phyloP scores from a whole-genome alignment of 2,113 vertebrate genomes.

The Catharus minimus region DNA sequence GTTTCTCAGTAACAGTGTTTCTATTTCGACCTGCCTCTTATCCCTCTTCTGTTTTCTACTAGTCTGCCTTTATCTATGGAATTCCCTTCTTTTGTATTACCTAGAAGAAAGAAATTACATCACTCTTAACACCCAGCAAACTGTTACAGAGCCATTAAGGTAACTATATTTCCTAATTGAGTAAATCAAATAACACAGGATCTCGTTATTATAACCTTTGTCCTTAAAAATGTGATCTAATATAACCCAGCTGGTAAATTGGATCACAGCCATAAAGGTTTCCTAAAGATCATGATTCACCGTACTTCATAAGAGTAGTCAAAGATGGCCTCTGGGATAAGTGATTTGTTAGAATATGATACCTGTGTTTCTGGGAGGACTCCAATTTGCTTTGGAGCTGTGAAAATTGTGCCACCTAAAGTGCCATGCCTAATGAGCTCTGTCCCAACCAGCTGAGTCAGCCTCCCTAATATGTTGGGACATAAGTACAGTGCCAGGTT shows the following conservation, averaged over 20 bases:
- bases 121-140: background rate
- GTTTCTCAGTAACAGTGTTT: background rate
- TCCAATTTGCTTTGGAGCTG: constrained; percentile 10
- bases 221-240: constrained; percentile 59
- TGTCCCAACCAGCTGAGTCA: constrained; percentile 40
- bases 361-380: constrained; percentile 16
- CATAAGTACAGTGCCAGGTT: background rate
- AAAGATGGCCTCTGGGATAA: constrained; percentile 18
- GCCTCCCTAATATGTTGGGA: constrained; percentile 4
- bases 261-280: constrained; percentile 19
- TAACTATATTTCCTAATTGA: constrained; percentile 38
- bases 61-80: background rate
- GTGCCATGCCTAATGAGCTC: background rate
- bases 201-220: constrained; percentile 49
- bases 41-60: background rate
- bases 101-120: background rate
- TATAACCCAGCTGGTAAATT: constrained; percentile 24
- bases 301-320: background rate
- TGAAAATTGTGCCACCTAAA: constrained; percentile 12
- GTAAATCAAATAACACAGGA: background rate
- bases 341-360: background rate
- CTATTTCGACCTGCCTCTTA: background rate
- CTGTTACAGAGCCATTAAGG: constrained; percentile 11
- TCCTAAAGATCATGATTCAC: constrained; percentile 53
- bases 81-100: background rate